These are phyloP conservation scores for Anastrepha obliqua DNA, from an alignment of 1,140 invertebrate species.

Conservation along the genomic window DNA sequence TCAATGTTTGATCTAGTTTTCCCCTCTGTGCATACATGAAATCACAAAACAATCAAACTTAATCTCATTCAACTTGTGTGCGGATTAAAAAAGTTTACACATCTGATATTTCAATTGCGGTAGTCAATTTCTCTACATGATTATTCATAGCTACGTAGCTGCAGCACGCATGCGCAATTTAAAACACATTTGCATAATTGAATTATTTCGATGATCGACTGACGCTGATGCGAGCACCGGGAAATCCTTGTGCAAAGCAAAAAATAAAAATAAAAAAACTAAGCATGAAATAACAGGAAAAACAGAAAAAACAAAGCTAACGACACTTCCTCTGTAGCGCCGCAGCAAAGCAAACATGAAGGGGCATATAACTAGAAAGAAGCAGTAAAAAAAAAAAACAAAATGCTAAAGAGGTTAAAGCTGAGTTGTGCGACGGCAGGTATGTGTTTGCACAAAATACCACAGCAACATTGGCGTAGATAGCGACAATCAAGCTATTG, in stretches of 20 bases:
- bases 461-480: background rate
- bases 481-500: constrained; percentile 21
- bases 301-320: background rate
- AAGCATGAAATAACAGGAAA: background rate
- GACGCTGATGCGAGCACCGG: background rate
- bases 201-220: constrained; percentile 27
- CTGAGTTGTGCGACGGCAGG: background rate
- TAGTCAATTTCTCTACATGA: background rate
- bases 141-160: background rate
- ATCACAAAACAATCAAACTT: background rate
- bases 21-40: background rate
- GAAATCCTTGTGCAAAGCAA: background rate
- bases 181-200: constrained; percentile 36
- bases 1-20: background rate
- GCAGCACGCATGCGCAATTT: constrained; percentile 3
- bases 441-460: background rate
- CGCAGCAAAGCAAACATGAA: background rate
- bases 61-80: background rate
- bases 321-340: background rate
- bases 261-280: background rate
- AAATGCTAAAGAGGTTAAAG: background rate
- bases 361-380: background rate
- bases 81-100: background rate
- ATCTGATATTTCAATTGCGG: constrained; percentile 17
- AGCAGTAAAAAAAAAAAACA: background rate